A percentile compares a stretch with the other conserved stretches of the same genome.
Evolutionary conservation across 2,797 vertebrate species (phyloP).

Genomic region (Acropternis orthonyx): DNA sequence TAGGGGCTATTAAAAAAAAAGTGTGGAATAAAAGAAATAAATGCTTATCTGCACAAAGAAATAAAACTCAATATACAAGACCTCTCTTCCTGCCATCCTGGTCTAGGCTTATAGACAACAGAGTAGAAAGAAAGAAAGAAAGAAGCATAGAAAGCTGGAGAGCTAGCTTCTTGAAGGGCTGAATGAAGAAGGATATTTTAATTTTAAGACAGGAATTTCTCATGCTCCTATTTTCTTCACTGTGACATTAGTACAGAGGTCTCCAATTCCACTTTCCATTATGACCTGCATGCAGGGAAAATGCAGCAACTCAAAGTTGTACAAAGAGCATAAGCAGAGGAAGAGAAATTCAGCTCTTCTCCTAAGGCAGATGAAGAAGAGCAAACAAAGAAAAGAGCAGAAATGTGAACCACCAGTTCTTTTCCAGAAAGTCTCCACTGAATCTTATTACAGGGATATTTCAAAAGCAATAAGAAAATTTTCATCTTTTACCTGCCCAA

Average conservation of each 20-base stretch:
- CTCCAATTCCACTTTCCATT: neutral
- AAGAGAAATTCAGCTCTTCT: neutral
- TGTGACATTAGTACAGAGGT: neutral
- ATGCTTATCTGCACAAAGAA: neutral
- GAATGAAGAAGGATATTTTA: neutral
- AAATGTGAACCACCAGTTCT: neutral
- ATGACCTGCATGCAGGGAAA: neutral
- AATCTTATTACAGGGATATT: neutral
- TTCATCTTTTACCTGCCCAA: neutral
- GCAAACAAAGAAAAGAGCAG: conserved; percentile 11
- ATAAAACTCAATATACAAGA: neutral
- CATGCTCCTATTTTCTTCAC: neutral
- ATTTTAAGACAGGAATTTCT: neutral
- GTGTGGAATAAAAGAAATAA: neutral
- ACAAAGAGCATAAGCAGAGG: neutral
- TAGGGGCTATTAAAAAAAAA: neutral
- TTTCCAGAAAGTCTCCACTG: neutral
- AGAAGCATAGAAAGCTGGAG: neutral
- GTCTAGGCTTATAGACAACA: neutral
- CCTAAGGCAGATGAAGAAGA: neutral
- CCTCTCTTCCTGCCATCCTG: neutral
- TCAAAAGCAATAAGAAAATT: neutral
- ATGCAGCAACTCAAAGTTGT: neutral
- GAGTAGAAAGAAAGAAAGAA: neutral
- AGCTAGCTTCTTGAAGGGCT: neutral